phyloP scores from a whole-genome alignment of 1,140 invertebrate genomes.

The Ceratina japonica region DNA sequence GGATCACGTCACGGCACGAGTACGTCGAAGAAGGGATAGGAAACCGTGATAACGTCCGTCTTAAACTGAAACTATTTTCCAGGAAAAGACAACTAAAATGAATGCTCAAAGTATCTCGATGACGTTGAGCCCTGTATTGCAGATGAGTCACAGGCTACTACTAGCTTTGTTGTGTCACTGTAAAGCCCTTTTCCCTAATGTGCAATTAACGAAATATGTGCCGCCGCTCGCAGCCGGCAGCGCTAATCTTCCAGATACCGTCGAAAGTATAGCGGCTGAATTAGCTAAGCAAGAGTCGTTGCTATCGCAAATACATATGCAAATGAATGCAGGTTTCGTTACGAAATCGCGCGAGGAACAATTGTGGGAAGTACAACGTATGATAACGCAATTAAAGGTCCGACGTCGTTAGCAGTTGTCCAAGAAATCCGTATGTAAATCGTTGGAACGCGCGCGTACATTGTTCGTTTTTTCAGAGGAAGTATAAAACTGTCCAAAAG shows the following conservation, averaged over 20 bases:
- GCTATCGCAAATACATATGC: slow-evolving; percentile 91
- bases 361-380: slow-evolving; percentile 96
- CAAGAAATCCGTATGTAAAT: not conserved
- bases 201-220: slow-evolving; percentile 88
- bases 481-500: slow-evolving; percentile 86
- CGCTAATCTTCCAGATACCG: slow-evolving; percentile 83
- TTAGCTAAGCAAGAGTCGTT: slow-evolving; percentile 96
- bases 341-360: slow-evolving; percentile 93
- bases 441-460: not conserved
- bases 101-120: slow-evolving; percentile 91
- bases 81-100: slow-evolving; percentile 93
- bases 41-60: not conserved
- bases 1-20: slow-evolving; percentile 84
- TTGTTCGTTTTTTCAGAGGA: slow-evolving; percentile 80
- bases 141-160: slow-evolving; percentile 92
- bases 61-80: slow-evolving; percentile 15
- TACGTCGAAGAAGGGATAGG: slow-evolving; percentile 74
- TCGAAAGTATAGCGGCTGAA: slow-evolving; percentile 84
- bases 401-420: slow-evolving; percentile 3
- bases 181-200: slow-evolving; percentile 87
- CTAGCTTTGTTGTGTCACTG: slow-evolving; percentile 90
- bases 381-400: slow-evolving; percentile 96
- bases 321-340: slow-evolving; percentile 94
- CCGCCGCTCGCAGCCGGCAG: slow-evolving; percentile 86
- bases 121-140: slow-evolving; percentile 91